Base-by-base conservation (phyloP, 2,888 invertebrate genomes). In the Scaptomyza flava region DNA sequence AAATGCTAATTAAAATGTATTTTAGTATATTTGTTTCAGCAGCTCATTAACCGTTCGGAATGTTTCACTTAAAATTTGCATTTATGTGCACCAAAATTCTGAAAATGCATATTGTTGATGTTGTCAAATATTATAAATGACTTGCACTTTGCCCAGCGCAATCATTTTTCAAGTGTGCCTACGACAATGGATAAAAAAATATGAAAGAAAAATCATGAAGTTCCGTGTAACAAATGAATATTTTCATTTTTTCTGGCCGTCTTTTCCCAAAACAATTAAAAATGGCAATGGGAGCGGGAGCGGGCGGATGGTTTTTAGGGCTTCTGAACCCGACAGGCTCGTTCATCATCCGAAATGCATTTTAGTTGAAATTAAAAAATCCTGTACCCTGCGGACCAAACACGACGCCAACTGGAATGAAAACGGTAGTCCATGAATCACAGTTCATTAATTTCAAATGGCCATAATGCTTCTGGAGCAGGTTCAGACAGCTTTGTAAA, bases 1-100 rank as follows among this genome's bases (percentile, higher is more conserved):
- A 90, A 88, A 90, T 89, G 90, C 67, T 88, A 90, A 90, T 90
- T 90, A 90, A 90, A 89, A 80, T 83, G 83, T 77, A 68, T 83
- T 90, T 78, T 43, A 63, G 62, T 36, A 87, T 89, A 89, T 89
- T 83, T 82, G 72, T 64, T 72, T 53, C 66, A 57, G 57, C 69
- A 62, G 73, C 72, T 64, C 77, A 74, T 83, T 76, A 79, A 68
- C 27, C 4, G 42, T 33, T 52, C 43, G 27, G 7, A 30, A 27
- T 27, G 27, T 27, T 27, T 27, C 27, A 27, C 27, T 27, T 6
- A 27, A 3, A 27, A 73, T 72, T 72, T 65, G 59, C 69, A 70
- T 69, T 41, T 41, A 17, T 17, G 4, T 51, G 20, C 57, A 43
- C 30, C n/a, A 34, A 72, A 42, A 33, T n/a, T 66, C 34, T 23